Conservation (phyloP, 2,797 vertebrate genomes). For the Mus spretus region DNA sequence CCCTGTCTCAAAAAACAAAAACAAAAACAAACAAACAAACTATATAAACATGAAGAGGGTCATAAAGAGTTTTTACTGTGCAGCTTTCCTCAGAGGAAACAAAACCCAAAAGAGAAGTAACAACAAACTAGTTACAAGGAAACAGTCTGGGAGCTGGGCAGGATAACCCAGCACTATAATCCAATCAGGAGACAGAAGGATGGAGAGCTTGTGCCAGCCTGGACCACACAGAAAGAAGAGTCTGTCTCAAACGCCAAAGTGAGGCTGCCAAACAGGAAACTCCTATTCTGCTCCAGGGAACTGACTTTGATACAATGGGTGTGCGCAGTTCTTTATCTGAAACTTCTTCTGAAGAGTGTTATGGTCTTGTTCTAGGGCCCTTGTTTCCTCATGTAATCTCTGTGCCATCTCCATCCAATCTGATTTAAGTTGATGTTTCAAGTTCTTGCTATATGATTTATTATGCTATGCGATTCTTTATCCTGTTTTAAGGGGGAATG, state of each 20-base stretch:
- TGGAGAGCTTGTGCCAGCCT: neutral
- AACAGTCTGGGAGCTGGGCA: neutral
- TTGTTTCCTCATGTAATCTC: neutral
- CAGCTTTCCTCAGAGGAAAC: constrained; percentile 86
- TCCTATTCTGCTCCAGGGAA: neutral
- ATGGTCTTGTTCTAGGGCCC: neutral
- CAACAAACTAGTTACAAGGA: neutral
- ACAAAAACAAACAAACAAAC: neutral
- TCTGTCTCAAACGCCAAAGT: neutral
- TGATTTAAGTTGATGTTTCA: neutral
- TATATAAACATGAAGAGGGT: constrained; percentile 87
- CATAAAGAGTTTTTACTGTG: constrained; percentile 90
- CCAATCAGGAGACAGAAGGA: neutral
- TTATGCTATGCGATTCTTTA: neutral
- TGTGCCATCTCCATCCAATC: neutral
- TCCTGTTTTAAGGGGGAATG: neutral
- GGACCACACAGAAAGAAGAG: neutral
- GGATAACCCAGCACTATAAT: neutral
- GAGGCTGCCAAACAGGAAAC: neutral
- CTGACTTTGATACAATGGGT: too few species aligned
- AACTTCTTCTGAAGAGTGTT: neutral
- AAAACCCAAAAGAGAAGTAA: neutral
- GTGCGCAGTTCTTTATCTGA: neutral
- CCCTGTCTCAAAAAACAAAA: too few species aligned
- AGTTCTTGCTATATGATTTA: neutral